Evolutionary conservation across 1,140 invertebrate genomes (phyloP).

Genomic region (Sogatella furcifera): DNA sequence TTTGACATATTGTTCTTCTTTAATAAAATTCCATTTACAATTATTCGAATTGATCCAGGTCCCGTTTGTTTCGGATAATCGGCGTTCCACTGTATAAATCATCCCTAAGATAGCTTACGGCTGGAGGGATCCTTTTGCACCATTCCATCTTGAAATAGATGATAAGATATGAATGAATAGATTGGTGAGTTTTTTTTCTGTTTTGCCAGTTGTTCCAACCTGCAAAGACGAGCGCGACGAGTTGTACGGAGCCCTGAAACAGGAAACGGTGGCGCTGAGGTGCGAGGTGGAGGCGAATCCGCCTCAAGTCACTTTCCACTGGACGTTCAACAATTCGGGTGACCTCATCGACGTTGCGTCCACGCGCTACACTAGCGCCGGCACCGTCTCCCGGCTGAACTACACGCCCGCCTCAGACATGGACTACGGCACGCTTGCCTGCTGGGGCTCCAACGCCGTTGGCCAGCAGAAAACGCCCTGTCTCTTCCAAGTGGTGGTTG

Average conservation of each 20-base stretch:
- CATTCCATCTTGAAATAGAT: no score
- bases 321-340: constrained; percentile 82
- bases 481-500: constrained; percentile 69
- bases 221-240: constrained; percentile 61
- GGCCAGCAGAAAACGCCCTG: constrained; percentile 75
- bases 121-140: no score
- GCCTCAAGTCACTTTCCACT: constrained; percentile 64
- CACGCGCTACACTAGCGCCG: constrained; percentile 45
- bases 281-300: constrained; percentile 82
- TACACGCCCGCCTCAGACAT: constrained; percentile 76
- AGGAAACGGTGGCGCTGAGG: constrained; percentile 67
- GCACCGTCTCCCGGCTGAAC: constrained; percentile 63
- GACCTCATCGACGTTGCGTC: constrained; percentile 65
- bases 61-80: no score
- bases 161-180: no score
- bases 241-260: constrained; percentile 69
- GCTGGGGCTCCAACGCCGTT: constrained; percentile 71
- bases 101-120: no score
- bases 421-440: constrained; percentile 78
- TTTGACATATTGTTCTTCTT: no score
- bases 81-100: no score
- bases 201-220: constrained; percentile 59
- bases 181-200: not conserved
- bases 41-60: no score
- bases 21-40: no score